Conservation (phyloP, 92 coral and sea anemone species). For the Umimayanthus kanabou region DNA sequence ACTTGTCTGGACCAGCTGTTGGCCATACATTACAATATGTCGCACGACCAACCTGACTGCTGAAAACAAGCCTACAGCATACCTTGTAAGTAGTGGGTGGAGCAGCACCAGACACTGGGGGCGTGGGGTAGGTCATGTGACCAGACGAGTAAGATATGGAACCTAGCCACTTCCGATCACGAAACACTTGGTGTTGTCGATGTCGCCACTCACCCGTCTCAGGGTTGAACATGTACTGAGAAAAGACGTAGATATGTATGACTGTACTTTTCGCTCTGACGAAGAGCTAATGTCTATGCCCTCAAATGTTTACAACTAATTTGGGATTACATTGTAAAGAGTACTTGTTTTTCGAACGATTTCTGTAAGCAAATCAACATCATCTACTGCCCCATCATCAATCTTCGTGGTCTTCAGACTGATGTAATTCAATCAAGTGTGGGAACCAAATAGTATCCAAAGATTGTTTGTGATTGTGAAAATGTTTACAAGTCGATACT, state of each 20-base stretch:
- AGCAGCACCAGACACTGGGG: conserved; percentile 44
- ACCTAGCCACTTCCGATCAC: conserved; percentile 98
- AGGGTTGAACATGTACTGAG: conserved; percentile 94
- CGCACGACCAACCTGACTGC: too few relatives aligned
- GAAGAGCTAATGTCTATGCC: too few relatives aligned
- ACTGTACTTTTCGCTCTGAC: neutral
- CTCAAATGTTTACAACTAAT: neutral
- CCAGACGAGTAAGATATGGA: conserved; percentile 87
- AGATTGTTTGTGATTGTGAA: too few relatives aligned
- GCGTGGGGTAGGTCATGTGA: conserved; percentile 87
- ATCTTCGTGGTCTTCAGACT: too few relatives aligned
- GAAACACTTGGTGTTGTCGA: conserved; percentile 88
- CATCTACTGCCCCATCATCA: neutral
- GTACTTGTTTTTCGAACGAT: neutral
- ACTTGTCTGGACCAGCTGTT: too few relatives aligned
- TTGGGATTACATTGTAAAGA: neutral
- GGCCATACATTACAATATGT: too few relatives aligned
- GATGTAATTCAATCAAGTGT: too few relatives aligned
- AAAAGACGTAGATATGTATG: neutral
- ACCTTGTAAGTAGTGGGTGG: conserved; percentile 65
- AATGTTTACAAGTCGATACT: too few relatives aligned
- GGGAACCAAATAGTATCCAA: too few relatives aligned
- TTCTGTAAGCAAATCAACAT: neutral
- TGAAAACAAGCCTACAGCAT: neutral
- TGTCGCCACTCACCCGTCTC: conserved; percentile 99